These are phyloP conservation scores for Alethe castanea DNA, from an alignment of 2,113 vertebrate genomes.

Conservation along the genomic window DNA sequence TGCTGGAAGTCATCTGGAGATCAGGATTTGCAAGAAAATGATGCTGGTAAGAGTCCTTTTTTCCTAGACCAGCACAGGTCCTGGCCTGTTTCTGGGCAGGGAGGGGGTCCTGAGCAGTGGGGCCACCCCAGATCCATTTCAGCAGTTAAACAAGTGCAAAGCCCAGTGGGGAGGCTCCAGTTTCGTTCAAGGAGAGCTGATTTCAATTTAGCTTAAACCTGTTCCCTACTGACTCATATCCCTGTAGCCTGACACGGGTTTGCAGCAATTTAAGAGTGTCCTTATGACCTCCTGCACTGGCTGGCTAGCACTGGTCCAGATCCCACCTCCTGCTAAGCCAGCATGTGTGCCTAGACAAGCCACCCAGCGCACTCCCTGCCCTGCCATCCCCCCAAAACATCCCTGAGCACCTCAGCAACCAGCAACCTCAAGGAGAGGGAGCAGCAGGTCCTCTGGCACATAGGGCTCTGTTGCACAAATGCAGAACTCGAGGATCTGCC, in stretches of 20 bases:
- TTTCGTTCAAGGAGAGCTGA: neutral
- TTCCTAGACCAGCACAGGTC: neutral
- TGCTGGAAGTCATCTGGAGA: neutral
- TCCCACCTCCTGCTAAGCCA: neutral
- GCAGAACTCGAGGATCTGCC: neutral
- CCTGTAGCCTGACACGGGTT: neutral
- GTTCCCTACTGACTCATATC: neutral
- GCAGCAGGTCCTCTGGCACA: accelerated
- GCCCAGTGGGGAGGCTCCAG: neutral
- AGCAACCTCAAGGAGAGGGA: neutral
- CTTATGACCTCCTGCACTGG: neutral
- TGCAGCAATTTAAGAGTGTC: neutral
- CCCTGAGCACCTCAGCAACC: neutral
- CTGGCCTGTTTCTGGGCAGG: neutral
- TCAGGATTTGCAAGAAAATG: neutral
- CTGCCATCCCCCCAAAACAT: neutral
- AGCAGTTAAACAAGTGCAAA: neutral
- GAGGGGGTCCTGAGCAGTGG: neutral
- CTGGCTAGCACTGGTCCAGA: neutral
- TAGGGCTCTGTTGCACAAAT: neutral
- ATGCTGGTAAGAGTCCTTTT: neutral
- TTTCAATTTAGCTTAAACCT: constrained; percentile 23
- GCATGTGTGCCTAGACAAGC: neutral
- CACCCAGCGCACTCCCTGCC: neutral
- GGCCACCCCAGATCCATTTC: constrained; percentile 18